Evolutionary conservation across 2,888 invertebrate genomes (phyloP).

Genomic region (Arge pagana): DNA sequence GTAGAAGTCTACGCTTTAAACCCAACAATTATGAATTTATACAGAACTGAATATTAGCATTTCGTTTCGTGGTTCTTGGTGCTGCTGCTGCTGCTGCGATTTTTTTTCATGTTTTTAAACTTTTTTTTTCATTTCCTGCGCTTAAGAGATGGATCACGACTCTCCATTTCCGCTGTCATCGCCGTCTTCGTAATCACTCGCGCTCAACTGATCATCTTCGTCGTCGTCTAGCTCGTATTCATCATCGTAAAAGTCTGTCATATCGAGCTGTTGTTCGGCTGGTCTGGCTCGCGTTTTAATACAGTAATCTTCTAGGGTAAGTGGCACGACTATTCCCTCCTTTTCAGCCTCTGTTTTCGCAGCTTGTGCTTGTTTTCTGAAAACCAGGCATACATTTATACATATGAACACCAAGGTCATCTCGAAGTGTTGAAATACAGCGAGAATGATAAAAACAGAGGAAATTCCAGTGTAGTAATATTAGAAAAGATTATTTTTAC

Average conservation of each 20-base stretch:
- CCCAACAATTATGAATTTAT: conserved; percentile 52
- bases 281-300: conserved; percentile 91
- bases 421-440: too few species aligned
- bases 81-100: conserved; percentile 23
- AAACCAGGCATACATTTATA: too few species aligned
- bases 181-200: conserved; percentile 74
- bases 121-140: too few species aligned
- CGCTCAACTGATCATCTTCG: conserved; percentile 69
- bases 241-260: conserved; percentile 96
- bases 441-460: too few species aligned
- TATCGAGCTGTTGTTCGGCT: conserved; percentile 81
- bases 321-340: conserved; percentile 95
- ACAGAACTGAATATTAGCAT: conserved; percentile 45
- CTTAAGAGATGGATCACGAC: conserved; percentile 70
- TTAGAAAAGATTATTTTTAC: too few species aligned
- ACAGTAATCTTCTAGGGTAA: conserved; percentile 98
- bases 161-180: conserved; percentile 93
- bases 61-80: conserved; percentile 15
- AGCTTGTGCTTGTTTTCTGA: conserved; percentile 94
- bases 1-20: too few species aligned
- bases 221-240: conserved; percentile 85
- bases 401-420: too few species aligned
- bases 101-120: conserved; percentile 23
- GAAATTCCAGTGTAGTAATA: too few species aligned
- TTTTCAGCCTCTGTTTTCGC: conserved; percentile 94